Base-by-base conservation (phyloP, 1,140 invertebrate species). In the Ylistrum balloti region DNA sequence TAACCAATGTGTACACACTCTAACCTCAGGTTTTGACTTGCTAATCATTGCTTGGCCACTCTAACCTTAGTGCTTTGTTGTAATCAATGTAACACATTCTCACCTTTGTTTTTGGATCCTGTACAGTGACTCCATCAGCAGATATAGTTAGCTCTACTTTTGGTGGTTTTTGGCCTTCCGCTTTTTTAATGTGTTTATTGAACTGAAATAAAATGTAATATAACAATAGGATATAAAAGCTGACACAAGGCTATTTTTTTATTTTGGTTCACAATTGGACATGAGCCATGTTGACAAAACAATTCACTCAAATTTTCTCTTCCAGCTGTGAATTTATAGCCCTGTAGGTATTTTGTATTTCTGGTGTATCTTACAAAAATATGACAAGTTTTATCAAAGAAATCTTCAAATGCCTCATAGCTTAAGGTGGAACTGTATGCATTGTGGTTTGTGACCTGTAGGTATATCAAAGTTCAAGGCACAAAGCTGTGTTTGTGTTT, bases 91-190 rank as follows among this genome's bases (percentile, higher is more conserved):
- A n/a, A n/a, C n/a, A n/a, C n/a, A 38, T 38, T 38, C 35, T 13
- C 10, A 97, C 97, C 96, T 97, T 97, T 38, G 97, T 96, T 95
- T 97, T 97, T 20, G 97, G 97, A 94, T 98, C 98, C 95, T 99
- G 98, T 94, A 99, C 98, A 28, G 98, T 98, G 32, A 99, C 98
- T 86, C 99, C 99, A 97, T 99, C 98, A 88, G 99, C 98, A 86
- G 98, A 99, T 92, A 99, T 98, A 11, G 98, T 99, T 88, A 99
- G 97, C 92, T 97, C 97, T 7, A 99, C 98, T 96, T 99, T 99
- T 91, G 98, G 98, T 88, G 98, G 98, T 96, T 99, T 99, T 91
- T 98, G 98, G 33, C 97, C 98, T 96, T 99, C 99, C 85, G 98
- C 98, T 96, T 99, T 99, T 94, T 98, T 98, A 91, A 99, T 97